Evolutionary conservation across 2,888 invertebrate genomes (phyloP), one percentile per base, ranked within the genome.

Genomic region (Andrena camellia): DNA sequence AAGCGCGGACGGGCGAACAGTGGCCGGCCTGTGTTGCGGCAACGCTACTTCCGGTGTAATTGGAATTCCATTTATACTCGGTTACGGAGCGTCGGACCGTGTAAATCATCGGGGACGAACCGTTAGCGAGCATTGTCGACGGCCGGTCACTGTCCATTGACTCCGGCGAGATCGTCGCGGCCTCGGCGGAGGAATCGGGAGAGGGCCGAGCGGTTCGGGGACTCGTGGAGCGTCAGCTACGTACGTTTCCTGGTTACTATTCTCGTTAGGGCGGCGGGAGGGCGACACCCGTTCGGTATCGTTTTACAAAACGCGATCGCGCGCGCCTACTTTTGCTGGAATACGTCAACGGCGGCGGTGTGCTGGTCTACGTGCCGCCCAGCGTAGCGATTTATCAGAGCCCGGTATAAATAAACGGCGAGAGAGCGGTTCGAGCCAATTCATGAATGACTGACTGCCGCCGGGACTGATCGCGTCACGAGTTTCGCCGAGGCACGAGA

Each of bases 391-490:
- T 81, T 82, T 88, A 81, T 84, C 86, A 75, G 82, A 57, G 57
- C 57, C 57, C 70, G 72, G 76, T 90, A 91, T 91, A 91, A 91
- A 91, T 91, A 91, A 91, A 90, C 89, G 86, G 81, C 79, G 81
- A 83, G 84, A 87, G 75, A 79, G 80, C 86, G 74, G 84, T 80
- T 79, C 87, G 86, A 83, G 87, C 85, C 86, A 87, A 89, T 92
- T 92, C 92, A 92, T 91, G 91, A 91, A 91, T 91, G 91, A 90
- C 86, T 59, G 86, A 67, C 69, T 73, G 71, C 64, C 33, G 76
- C 75, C 48, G 70, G 69, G 75, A 70, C 63, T 42, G 66, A 72
- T 70, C 57, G 57, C 76, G 64, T 79, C 62, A 71, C 74, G 78
- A 78, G 78, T 74, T 59, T 66, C 42, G 62, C 57, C 33, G 42